phyloP scores from a whole-genome alignment of 2,113 vertebrate genomes.

The Apaloderma vittatum region DNA sequence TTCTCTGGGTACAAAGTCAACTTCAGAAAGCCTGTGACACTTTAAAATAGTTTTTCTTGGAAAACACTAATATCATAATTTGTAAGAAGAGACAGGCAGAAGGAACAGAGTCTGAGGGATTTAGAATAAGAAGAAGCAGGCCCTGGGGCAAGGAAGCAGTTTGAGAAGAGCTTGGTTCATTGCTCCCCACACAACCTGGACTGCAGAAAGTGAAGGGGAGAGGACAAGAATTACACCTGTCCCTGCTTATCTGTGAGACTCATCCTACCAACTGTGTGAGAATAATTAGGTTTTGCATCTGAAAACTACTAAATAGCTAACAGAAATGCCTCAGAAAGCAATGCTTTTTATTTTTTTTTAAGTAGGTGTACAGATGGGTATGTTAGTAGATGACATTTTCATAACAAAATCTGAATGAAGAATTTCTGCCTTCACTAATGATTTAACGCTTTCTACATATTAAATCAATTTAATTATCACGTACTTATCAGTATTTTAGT shows the following conservation, averaged over 20 bases:
- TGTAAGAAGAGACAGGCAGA: not conserved
- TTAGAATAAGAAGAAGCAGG: not conserved
- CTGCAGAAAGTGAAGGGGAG: not conserved
- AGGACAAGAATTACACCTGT: not conserved
- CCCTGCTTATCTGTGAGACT: not conserved
- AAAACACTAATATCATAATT: not conserved
- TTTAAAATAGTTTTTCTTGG: not conserved
- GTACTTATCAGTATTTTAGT: slow-evolving; percentile 28
- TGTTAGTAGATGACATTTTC: slow-evolving; percentile 23
- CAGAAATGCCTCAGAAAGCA: slow-evolving; percentile 2
- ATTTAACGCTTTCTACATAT: slow-evolving; percentile 26
- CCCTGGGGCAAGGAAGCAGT: not conserved
- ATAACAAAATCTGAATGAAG: slow-evolving; percentile 29
- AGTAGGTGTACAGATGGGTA: slow-evolving; percentile 8
- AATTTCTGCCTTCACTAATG: slow-evolving; percentile 27
- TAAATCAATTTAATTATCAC: slow-evolving; percentile 47
- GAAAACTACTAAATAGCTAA: not conserved
- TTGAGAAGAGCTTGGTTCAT: not conserved
- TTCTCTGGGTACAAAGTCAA: not conserved
- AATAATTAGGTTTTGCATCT: not conserved
- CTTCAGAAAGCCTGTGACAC: not conserved
- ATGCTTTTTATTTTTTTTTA: not conserved
- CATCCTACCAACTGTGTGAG: not conserved
- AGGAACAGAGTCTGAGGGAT: not conserved
- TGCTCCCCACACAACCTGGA: not conserved